Evolutionary conservation across 2,113 vertebrate species (phyloP).

Genomic region (Micromys minutus): DNA sequence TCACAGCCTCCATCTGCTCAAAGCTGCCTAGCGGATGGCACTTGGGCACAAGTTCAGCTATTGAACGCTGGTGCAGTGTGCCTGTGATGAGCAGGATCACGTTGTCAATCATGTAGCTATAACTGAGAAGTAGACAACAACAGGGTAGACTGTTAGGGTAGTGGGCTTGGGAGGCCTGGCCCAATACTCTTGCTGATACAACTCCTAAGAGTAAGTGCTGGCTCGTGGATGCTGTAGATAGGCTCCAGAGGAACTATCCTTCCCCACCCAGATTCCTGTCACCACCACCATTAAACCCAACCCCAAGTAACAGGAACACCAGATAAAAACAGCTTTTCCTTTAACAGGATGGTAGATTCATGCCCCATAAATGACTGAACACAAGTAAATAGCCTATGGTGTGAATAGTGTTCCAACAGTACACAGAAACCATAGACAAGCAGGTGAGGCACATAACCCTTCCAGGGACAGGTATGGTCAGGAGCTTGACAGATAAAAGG

Average conservation of each 20-base stretch:
- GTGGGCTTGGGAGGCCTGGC: neutral
- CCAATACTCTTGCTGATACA: neutral
- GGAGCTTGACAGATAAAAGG: conserved; percentile 1
- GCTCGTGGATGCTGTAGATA: neutral
- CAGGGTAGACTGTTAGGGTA: neutral
- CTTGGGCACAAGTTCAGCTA: conserved; percentile 97
- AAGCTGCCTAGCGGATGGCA: conserved; percentile 98
- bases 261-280: neutral
- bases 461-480: neutral
- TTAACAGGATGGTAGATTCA: neutral
- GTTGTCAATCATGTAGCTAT: conserved; percentile 99
- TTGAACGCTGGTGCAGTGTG: conserved; percentile 97
- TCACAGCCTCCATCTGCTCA: conserved; percentile 99
- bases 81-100: conserved; percentile 99
- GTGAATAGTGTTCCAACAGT: neutral
- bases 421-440: neutral
- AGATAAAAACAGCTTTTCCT: neutral
- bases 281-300: neutral
- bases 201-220: neutral
- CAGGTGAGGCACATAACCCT: neutral
- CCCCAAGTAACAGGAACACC: neutral
- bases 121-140: conserved; percentile 84
- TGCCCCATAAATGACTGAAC: neutral
- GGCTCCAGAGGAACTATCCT: neutral
- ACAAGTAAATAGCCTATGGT: neutral